Conservation (phyloP, 2,888 invertebrate genomes). For the Entomobrya proxima region DNA sequence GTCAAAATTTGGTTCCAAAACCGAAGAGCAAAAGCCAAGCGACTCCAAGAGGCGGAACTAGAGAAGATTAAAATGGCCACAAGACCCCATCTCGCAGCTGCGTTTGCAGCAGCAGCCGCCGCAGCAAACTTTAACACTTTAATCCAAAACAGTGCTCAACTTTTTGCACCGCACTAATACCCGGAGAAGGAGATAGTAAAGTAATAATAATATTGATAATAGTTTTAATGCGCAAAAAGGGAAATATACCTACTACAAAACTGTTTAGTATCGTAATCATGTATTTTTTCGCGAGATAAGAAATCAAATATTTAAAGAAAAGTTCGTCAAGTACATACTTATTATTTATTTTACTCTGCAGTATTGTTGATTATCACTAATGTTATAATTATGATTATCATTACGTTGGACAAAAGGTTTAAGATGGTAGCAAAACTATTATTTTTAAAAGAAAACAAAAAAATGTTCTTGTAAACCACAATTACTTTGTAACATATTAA, state of each 20-base stretch:
- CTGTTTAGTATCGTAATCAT: conserved; percentile 20
- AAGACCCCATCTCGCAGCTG: conserved; percentile 77
- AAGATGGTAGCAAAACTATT: background rate
- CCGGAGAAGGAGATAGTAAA: background rate
- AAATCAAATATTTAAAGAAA: background rate
- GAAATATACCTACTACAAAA: background rate
- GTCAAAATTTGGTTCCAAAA: conserved; percentile 78
- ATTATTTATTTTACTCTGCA: conserved; percentile 63
- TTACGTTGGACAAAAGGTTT: background rate
- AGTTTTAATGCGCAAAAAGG: conserved; percentile 16
- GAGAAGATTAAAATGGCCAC: conserved; percentile 81
- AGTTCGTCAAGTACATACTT: background rate
- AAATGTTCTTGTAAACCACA: conserved; percentile 47
- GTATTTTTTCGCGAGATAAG: conserved; percentile 45
- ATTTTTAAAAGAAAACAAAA: background rate
- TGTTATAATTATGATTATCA: background rate
- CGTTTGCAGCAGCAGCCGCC: conserved; percentile 75
- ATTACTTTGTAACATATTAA: conserved; percentile 55
- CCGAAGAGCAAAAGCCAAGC: conserved; percentile 80
- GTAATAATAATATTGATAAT: background rate
- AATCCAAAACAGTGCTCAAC: conserved; percentile 75
- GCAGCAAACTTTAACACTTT: conserved; percentile 75
- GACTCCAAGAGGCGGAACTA: conserved; percentile 81
- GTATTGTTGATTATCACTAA: conserved; percentile 46
- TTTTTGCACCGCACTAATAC: conserved; percentile 74